These are phyloP conservation scores for Cephalopterus ornatus DNA, from an alignment of 2,113 vertebrate genomes.

Conservation along the genomic window DNA sequence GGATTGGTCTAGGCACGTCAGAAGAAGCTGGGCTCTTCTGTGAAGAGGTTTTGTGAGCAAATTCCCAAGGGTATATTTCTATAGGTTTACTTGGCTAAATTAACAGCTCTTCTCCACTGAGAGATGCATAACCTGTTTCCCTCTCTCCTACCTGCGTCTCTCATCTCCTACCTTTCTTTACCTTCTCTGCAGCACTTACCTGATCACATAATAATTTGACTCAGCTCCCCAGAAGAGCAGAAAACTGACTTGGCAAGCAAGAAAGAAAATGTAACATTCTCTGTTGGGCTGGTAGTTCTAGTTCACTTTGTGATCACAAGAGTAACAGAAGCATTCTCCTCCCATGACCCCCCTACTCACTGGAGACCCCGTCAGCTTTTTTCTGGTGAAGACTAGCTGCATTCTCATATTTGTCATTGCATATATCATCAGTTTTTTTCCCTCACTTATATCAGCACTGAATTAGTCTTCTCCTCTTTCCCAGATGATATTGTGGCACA, in stretches of 20 bases:
- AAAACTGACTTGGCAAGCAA: background rate
- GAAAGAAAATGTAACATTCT: background rate
- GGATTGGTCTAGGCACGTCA: background rate
- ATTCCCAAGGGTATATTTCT: background rate
- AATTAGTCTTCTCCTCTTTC: background rate
- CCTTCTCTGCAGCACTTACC: background rate
- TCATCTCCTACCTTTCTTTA: background rate
- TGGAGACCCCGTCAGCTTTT: background rate
- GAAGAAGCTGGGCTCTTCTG: background rate
- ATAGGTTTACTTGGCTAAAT: background rate
- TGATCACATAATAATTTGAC: background rate
- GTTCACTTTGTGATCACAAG: background rate
- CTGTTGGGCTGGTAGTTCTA: background rate
- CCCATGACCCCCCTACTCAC: background rate
- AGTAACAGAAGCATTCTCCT: background rate
- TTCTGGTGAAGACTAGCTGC: background rate
- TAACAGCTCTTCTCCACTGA: background rate
- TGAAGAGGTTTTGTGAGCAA: background rate
- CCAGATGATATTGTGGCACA: background rate
- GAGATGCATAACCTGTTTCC: background rate
- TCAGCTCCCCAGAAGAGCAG: background rate
- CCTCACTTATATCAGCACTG: background rate
- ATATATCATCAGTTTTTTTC: background rate
- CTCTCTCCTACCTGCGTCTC: background rate
- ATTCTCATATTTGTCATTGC: background rate